Conservation (phyloP, 2,113 vertebrate species). For the Cariama cristata region DNA sequence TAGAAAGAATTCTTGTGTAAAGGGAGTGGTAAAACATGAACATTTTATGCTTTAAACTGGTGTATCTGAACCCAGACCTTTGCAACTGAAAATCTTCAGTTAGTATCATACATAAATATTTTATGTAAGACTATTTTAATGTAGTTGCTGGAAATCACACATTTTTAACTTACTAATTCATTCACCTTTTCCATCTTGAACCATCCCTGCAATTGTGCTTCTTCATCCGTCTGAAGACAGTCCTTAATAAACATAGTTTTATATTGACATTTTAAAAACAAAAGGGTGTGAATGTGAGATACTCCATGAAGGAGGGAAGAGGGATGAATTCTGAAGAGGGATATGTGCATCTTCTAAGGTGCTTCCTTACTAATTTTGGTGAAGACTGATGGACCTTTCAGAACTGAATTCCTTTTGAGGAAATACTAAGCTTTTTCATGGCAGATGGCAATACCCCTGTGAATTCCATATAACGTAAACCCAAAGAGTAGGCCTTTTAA, state of each 20-base stretch:
- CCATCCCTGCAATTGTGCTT: neutral
- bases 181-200: neutral
- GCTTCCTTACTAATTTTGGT: neutral
- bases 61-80: neutral
- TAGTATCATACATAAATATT: neutral
- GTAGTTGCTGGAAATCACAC: neutral
- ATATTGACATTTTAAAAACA: neutral
- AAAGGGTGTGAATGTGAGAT: neutral
- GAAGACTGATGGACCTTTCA: accelerated
- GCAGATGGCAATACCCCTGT: neutral
- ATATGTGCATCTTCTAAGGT: neutral
- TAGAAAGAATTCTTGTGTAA: neutral
- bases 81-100: neutral
- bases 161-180: neutral
- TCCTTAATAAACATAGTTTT: neutral
- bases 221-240: neutral
- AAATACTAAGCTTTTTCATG: neutral
- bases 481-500: neutral
- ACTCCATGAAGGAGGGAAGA: neutral
- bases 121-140: neutral
- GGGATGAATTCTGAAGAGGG: neutral
- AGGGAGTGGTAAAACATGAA: neutral
- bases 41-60: neutral
- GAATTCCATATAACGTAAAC: neutral
- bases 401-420: neutral